Evolutionary conservation across 92 coral and sea anemone genomes (phyloP), one percentile per base, ranked within the genome.

Genomic region (Isaurus tuberculatus): DNA sequence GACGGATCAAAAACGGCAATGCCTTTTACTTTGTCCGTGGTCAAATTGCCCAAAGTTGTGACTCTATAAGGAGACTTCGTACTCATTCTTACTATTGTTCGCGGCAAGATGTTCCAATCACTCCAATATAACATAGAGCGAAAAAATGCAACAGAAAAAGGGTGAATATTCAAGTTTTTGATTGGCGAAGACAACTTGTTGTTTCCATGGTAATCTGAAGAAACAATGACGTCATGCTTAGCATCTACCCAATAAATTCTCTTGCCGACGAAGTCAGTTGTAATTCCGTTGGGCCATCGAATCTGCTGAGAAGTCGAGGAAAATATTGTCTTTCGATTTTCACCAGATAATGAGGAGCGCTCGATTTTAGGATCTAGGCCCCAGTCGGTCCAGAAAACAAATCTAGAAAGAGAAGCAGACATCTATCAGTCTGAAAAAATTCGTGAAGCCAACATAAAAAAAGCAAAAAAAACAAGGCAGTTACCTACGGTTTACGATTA

Each of bases 111-210:
- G 4, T 72, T 72, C 90, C 90, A 80, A 57, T 86, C 90, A 25
- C 81, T 70, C 90, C 90, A 86, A 65, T 86, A 86, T 13, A 86
- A 66, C 61, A 36, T 61, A 17, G 66, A 61, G 26, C 86, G 44
- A 60, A 71, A 70, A 51, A 73, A 80, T 5, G 86, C 79, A 25
- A 80, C 37, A 23, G 74, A 44, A 30, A 84, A 71, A n/a, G 86
- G 86, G 33, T 84, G 81, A n/a, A 71, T 70, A 29, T 72, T 64
- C 20, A 8, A 17, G 5, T 60, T 60, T 29, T 30, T 27, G 28
- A 73, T 7, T 9, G 0, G 0, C 33, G 29, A 4, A 51, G 61
- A 44, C 16, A 5, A 27, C 27, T 30, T 29, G 61, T 44, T 73
- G 28, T 29, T 48, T 10, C 79, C 79, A 44, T 73, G 19, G 37